Evolutionary conservation across 1,140 invertebrate genomes (phyloP), one percentile per base, ranked within the genome.

Genomic region (Globodera ellingtonae): DNA sequence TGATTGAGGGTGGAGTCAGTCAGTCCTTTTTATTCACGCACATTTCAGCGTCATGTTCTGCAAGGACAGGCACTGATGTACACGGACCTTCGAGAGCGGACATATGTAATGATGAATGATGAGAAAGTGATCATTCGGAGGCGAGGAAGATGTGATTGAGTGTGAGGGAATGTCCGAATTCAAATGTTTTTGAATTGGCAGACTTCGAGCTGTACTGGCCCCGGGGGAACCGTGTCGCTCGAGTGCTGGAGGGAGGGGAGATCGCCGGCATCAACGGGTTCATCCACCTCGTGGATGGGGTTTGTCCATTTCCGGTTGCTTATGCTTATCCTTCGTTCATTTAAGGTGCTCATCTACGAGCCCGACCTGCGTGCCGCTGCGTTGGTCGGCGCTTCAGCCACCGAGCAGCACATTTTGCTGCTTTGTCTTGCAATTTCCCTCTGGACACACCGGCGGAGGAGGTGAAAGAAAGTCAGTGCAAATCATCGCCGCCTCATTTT

Each of bases 161-260:
- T 48, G 3, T 47, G 21, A 47, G 67, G 67, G 24, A 21, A 70
- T 46, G n/a, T 4, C 52, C 9, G 44, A 44, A 24, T 48, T 35
- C 35, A 66, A 24, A 65, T 67, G 35, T 15, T n/a, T 88, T 79
- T 52, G 4, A 13, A 59, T 18, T 59, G 10, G 4, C 74, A 89
- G 87, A 88, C 74, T 89, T 89, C 74, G 87, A 89, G 78, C 79
- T 89, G 4, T 89, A 89, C 65, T 89, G 87, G 87, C 87, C 87
- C 24, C 65, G 87, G 72, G 87, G 88, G 13, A 88, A 89, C 70
- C 82, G 87, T 18, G 86, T 89, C 10, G 87, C 87, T 0, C 79
- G 86, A 15, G 75, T 89, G 7, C 75, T 88, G 7, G 87, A 89
- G 82, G 87, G 87, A 9, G 87, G 87, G 5, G 88, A 89, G 80